These are phyloP conservation scores for Ormyrus labotus DNA, from an alignment of 2,888 invertebrate species.

Conservation along the genomic window DNA sequence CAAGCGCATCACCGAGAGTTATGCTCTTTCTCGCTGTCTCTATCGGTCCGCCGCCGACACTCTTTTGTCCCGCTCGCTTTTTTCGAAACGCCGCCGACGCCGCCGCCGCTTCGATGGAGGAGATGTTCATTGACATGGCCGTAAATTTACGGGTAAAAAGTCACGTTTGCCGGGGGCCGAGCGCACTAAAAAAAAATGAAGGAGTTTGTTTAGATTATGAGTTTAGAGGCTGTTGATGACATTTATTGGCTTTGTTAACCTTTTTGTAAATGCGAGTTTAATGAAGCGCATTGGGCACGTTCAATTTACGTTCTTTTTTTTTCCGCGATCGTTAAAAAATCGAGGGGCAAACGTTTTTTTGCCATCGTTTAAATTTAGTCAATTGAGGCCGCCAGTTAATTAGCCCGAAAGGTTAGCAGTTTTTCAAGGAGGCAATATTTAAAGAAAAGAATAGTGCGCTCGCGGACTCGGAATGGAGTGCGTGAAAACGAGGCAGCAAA, in stretches of 20 bases:
- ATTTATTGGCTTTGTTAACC: too few species aligned
- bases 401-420: too few species aligned
- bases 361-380: too few species aligned
- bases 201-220: constrained; percentile 10
- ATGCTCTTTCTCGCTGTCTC: not conserved
- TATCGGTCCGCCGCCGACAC: too few species aligned
- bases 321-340: too few species aligned
- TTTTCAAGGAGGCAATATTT: not conserved
- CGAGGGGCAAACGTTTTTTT: not conserved
- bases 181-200: not conserved
- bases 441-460: too few species aligned
- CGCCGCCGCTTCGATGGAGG: not conserved
- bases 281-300: not conserved
- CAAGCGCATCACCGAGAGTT: not conserved
- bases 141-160: constrained; percentile 33
- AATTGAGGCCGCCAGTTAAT: too few species aligned
- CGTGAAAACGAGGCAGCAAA: too few species aligned
- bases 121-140: constrained; percentile 7
- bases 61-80: not conserved
- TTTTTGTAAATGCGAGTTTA: not conserved
- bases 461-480: too few species aligned
- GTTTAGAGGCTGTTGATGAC: too few species aligned
- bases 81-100: not conserved
- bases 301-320: not conserved
- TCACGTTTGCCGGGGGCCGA: constrained; percentile 34